These are phyloP conservation scores for Chelonus insularis DNA, from an alignment of 1,140 invertebrate species.

Conservation along the genomic window DNA sequence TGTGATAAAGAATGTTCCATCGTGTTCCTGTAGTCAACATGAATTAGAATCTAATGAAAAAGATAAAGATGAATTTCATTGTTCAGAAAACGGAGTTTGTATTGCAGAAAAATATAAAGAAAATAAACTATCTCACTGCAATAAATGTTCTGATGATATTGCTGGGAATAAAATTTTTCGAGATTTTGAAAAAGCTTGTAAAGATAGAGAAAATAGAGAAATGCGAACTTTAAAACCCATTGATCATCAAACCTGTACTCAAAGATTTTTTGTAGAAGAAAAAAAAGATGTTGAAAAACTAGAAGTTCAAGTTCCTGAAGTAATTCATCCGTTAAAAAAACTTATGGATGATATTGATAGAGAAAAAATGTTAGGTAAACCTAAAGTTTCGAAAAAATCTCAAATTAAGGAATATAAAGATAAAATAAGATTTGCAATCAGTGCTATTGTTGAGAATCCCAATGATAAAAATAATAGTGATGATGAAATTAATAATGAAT, in stretches of 20 bases:
- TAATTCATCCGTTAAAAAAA: constrained; percentile 33
- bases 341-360: constrained; percentile 16
- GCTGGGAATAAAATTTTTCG: neutral
- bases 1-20: constrained; percentile 36
- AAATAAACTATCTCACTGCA: neutral
- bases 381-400: neutral
- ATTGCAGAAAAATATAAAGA: constrained; percentile 40
- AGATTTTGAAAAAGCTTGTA: constrained; percentile 3
- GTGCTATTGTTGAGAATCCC: neutral
- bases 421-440: constrained; percentile 12
- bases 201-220: neutral
- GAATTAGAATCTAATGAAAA: constrained; percentile 30
- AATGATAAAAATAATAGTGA: neutral
- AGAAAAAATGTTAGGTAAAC: neutral
- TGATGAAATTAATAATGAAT: neutral
- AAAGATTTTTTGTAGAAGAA: neutral
- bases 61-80: constrained; percentile 32
- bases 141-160: constrained; percentile 28
- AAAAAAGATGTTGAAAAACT: neutral
- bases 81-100: constrained; percentile 36
- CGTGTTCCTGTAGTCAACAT: constrained; percentile 37
- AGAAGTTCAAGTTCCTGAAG: too few species aligned
- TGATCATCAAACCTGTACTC: constrained; percentile 27
- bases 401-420: constrained; percentile 2
- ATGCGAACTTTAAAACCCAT: constrained; percentile 1